Percentiles rank a stretch among this genome's conserved stretches.
Evolutionary conservation across 1,140 invertebrate species (phyloP).

Genomic region (Zaprionus ornatus): DNA sequence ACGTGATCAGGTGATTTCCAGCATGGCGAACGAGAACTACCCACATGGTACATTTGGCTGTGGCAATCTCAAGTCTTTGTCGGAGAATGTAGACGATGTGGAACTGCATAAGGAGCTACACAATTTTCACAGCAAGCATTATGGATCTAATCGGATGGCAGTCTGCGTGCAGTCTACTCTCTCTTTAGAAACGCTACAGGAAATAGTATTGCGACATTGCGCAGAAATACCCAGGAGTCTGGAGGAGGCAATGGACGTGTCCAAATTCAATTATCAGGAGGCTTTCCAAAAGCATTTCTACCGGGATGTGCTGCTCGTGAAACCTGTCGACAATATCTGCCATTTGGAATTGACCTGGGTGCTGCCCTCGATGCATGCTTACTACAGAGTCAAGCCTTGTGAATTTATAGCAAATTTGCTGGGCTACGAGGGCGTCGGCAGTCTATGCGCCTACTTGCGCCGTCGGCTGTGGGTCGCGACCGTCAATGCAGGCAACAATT

Average conservation of each 20-base stretch:
- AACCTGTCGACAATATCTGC: conserved; percentile 88
- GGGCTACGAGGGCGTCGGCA: conserved; percentile 95
- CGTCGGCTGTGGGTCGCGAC: conserved; percentile 93
- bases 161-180: conserved; percentile 91
- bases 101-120: conserved; percentile 88
- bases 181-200: conserved; percentile 89
- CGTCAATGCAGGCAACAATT: conserved; percentile 88
- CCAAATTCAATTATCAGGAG: conserved; percentile 74
- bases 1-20: conserved; percentile 89
- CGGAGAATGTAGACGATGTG: conserved; percentile 87
- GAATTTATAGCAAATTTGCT: conserved; percentile 92
- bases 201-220: conserved; percentile 87
- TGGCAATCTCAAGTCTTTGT: conserved; percentile 92
- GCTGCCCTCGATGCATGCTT: conserved; percentile 87
- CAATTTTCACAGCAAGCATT: conserved; percentile 92
- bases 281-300: conserved; percentile 88
- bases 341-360: conserved; percentile 91
- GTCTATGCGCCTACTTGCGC: conserved; percentile 92
- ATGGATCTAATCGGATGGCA: conserved; percentile 95
- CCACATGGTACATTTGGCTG: conserved; percentile 92
- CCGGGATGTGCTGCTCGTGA: conserved; percentile 89
- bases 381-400: conserved; percentile 91
- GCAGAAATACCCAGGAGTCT: conserved; percentile 87
- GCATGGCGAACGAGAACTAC: conserved; percentile 87
- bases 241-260: conserved; percentile 86